Percentiles rank a stretch among this genome's conserved stretches.
phyloP scores from a whole-genome alignment of 2,797 vertebrate species.

The Oreochromis mossambicus region DNA sequence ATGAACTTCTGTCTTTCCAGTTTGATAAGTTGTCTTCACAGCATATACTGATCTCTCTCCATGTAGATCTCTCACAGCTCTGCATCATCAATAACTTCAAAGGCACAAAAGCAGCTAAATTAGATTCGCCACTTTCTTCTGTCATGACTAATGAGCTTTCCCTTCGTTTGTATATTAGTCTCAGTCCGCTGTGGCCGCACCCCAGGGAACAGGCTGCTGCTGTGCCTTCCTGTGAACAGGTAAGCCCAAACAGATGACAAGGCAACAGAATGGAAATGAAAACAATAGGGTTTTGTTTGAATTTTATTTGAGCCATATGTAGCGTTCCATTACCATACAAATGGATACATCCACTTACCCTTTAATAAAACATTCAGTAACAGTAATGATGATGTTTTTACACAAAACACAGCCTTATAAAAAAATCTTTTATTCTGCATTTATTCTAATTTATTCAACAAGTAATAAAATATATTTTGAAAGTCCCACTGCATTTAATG shows the following conservation, averaged over 20 bases:
- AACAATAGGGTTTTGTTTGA: conserved; percentile 54
- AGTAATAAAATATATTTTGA: neutral
- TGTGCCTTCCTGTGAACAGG: conserved; percentile 61
- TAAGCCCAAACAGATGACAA: conserved; percentile 66
- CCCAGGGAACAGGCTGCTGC: conserved; percentile 63
- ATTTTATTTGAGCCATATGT: conserved; percentile 25
- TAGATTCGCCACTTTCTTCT: conserved; percentile 73
- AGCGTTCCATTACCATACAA: neutral
- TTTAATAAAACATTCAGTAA: neutral
- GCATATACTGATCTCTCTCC: conserved; percentile 15
- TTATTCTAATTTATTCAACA: neutral
- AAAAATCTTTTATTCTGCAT: neutral
- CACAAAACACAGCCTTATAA: neutral
- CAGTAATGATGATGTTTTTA: neutral
- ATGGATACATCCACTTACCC: neutral
- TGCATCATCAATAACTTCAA: conserved; percentile 74
- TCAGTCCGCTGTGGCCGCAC: conserved; percentile 65
- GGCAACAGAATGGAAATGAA: conserved; percentile 55
- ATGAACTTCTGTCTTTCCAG: neutral
- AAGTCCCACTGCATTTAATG: neutral
- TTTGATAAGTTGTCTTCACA: conserved; percentile 35
- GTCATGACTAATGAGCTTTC: conserved; percentile 72
- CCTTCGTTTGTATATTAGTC: conserved; percentile 72
- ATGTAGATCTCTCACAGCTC: conserved; percentile 62
- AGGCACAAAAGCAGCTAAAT: conserved; percentile 74